Conservation (phyloP, 2,797 vertebrate species). For the Parambassis ranga region DNA sequence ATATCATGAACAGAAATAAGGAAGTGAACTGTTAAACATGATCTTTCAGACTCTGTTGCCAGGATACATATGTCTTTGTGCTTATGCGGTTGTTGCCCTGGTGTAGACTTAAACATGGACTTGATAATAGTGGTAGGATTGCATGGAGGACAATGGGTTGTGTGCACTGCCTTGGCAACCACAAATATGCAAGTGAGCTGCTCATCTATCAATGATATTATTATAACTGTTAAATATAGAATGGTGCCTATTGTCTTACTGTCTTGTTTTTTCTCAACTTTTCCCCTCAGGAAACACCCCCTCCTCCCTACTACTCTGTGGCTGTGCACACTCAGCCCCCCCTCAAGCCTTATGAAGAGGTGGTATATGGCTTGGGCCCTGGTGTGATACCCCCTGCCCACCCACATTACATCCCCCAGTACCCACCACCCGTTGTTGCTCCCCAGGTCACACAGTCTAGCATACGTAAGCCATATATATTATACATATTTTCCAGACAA, state of each 20-base stretch:
- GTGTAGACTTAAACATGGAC: constrained; percentile 5
- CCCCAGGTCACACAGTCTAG: constrained; percentile 32
- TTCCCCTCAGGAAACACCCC: constrained; percentile 55
- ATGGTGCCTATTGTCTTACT: not conserved
- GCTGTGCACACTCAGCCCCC: constrained; percentile 53
- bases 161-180: constrained; percentile 10
- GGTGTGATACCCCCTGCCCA: constrained; percentile 35
- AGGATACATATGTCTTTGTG: constrained; percentile 18
- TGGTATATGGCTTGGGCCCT: constrained; percentile 41
- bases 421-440: constrained; percentile 20
- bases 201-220: not conserved
- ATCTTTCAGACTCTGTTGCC: constrained; percentile 14
- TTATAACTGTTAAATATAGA: not conserved
- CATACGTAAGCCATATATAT: constrained; percentile 50
- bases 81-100: not conserved
- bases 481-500: not conserved
- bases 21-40: constrained; percentile 11
- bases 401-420: constrained; percentile 70
- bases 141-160: constrained; percentile 15
- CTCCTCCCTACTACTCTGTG: constrained; percentile 71
- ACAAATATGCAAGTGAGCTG: not conserved
- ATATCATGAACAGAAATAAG: not conserved
- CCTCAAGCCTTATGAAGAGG: constrained; percentile 60
- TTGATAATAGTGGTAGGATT: constrained; percentile 9
- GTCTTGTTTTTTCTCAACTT: not conserved